Conservation (phyloP, 2,113 vertebrate genomes). For the Catagonus wagneri region DNA sequence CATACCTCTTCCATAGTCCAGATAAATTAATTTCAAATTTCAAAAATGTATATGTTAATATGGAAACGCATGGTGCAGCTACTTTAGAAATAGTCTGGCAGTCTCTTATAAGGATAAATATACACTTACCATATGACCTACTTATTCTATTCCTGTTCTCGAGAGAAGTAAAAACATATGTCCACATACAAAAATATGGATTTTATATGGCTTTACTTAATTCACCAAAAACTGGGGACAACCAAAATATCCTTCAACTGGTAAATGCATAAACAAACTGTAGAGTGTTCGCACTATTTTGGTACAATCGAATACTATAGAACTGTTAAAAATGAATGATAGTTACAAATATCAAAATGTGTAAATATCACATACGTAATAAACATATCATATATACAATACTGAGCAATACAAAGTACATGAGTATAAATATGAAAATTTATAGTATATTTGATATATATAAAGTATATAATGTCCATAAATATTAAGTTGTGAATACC, state of each 20-base stretch:
- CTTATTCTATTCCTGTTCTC: neutral
- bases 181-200: neutral
- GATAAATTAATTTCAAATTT: conserved; percentile 34
- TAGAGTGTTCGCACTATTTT: neutral
- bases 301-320: neutral
- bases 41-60: conserved; percentile 29
- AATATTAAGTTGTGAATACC: neutral
- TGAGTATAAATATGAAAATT: neutral
- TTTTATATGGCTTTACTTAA: conserved; percentile 49
- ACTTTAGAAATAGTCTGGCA: conserved; percentile 49
- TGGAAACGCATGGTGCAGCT: neutral
- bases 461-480: neutral
- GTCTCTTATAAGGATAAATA: neutral
- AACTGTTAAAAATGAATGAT: neutral
- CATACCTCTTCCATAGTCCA: neutral
- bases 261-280: neutral
- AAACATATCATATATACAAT: neutral
- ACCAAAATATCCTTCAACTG: neutral
- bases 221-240: neutral
- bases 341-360: neutral
- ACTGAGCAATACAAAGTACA: neutral
- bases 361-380: neutral
- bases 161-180: conserved; percentile 19
- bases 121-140: neutral
- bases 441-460: neutral